Conservation (phyloP, 2,888 invertebrate species). For the Nesidiocoris tenuis region DNA sequence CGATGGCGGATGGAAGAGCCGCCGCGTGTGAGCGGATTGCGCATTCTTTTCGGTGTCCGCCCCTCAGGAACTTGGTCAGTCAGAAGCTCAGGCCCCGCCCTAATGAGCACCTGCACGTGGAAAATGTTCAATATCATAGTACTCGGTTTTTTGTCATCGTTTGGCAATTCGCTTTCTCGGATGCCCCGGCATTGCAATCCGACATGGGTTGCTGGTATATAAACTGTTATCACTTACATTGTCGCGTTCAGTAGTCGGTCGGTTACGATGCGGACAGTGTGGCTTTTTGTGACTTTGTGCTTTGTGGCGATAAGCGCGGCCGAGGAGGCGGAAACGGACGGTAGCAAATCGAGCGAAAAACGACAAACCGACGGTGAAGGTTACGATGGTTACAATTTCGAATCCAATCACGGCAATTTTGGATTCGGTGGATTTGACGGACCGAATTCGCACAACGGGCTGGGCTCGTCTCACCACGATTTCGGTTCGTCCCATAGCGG, state of each 20-base stretch:
- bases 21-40: too few species aligned
- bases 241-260: not conserved
- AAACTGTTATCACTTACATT: constrained; percentile 21
- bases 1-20: too few species aligned
- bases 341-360: constrained; percentile 33
- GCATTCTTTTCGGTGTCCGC: not conserved
- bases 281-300: constrained; percentile 12
- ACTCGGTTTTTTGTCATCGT: constrained; percentile 6
- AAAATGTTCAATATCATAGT: constrained; percentile 24
- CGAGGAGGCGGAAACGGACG: constrained; percentile 13
- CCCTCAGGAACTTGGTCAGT: not conserved
- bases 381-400: constrained; percentile 1
- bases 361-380: constrained; percentile 38
- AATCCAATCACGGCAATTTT: not conserved
- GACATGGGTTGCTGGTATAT: constrained; percentile 22
- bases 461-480: not conserved
- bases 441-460: not conserved
- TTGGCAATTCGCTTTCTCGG: constrained; percentile 25
- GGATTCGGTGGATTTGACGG: constrained; percentile 33
- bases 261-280: constrained; percentile 24
- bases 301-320: not conserved
- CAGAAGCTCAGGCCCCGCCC: not conserved
- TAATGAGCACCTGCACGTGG: not conserved
- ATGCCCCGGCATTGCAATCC: not conserved
- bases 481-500: not conserved